Conservation (phyloP, 2,888 invertebrate species). For the Tetragnatha montana region DNA sequence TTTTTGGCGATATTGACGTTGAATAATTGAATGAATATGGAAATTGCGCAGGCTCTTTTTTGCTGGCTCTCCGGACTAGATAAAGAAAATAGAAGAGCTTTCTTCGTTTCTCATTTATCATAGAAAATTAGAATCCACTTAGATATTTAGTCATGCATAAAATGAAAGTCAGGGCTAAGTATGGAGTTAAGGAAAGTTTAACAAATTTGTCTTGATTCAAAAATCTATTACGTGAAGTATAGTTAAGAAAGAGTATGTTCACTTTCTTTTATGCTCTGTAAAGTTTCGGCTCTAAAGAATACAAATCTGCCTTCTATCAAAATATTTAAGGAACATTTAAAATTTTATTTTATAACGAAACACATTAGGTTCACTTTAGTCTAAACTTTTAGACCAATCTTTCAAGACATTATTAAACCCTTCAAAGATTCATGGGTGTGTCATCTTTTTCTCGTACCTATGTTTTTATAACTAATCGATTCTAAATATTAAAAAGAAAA, state of each 20-base stretch:
- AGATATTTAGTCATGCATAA: neutral
- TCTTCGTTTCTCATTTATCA: neutral
- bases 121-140: neutral
- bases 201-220: neutral
- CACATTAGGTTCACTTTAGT: too few relatives aligned
- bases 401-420: too few relatives aligned
- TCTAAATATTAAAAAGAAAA: too few relatives aligned
- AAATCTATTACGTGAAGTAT: neutral
- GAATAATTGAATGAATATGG: slow-evolving; percentile 49
- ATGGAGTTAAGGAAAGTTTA: neutral
- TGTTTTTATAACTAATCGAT: too few relatives aligned
- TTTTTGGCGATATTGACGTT: slow-evolving; percentile 6
- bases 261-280: neutral
- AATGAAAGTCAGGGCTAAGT: neutral
- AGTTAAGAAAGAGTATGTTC: neutral
- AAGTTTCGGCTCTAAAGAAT: neutral
- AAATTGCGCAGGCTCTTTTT: slow-evolving; percentile 8
- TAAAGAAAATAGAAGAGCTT: neutral
- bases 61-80: neutral
- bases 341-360: neutral
- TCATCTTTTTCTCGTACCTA: too few relatives aligned
- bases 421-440: too few relatives aligned
- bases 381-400: too few relatives aligned
- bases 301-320: neutral
- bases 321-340: neutral